Evolutionary conservation across 2,113 vertebrate genomes (phyloP).

Genomic region (Hypomesus transpacificus): DNA sequence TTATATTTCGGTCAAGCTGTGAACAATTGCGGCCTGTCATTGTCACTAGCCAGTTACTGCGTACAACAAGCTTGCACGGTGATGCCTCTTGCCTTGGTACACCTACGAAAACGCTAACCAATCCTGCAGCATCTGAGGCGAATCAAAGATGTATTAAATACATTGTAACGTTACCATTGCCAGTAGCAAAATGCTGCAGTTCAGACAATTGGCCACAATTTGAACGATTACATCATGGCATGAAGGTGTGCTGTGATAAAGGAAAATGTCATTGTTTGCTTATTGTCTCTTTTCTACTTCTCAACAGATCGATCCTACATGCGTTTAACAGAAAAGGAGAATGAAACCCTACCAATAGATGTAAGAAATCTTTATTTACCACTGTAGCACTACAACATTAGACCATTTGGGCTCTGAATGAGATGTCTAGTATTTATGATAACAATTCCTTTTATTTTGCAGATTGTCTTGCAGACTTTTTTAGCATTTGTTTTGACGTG

Average conservation of each 20-base stretch:
- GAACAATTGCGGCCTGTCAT: constrained; percentile 36
- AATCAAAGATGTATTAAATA: too few relatives aligned
- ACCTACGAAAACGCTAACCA: too few relatives aligned
- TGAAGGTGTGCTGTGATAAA: too few relatives aligned
- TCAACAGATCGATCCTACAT: constrained; percentile 88
- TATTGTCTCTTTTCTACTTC: too few relatives aligned
- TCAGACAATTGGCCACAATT: too few relatives aligned
- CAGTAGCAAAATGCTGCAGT: too few relatives aligned
- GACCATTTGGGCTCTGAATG: neutral
- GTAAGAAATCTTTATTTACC: constrained; percentile 71
- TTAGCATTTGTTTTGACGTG: constrained; percentile 92
- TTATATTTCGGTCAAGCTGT: neutral
- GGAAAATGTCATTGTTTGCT: too few relatives aligned
- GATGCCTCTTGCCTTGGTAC: neutral
- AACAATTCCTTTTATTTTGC: constrained; percentile 35
- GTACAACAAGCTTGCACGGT: constrained; percentile 18
- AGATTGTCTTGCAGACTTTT: constrained; percentile 96
- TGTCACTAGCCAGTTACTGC: constrained; percentile 4
- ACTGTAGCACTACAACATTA: neutral
- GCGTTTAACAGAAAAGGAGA: constrained; percentile 95
- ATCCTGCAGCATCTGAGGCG: too few relatives aligned
- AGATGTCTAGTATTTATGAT: neutral
- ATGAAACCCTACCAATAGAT: constrained; percentile 93
- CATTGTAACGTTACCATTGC: too few relatives aligned
- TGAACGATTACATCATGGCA: too few relatives aligned